These are phyloP conservation scores for Zhuqinia jingwanae DNA, from an alignment of 2,888 invertebrate genomes.

Conservation along the genomic window DNA sequence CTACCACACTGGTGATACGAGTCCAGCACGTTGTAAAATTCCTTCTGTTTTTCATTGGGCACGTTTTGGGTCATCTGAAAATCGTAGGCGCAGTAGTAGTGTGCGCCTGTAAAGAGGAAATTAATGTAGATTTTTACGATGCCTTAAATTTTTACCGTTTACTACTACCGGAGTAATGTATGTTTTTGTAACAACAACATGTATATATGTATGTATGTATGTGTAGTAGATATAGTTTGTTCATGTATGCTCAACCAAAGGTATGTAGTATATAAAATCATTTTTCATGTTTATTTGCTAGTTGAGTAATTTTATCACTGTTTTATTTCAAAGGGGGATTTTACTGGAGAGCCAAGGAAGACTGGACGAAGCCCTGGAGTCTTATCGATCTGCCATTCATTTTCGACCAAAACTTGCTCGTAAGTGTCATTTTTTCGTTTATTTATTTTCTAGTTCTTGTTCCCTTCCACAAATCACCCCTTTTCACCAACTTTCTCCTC, in stretches of 20 bases:
- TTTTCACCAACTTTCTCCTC: slow-evolving; percentile 22
- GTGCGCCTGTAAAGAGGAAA: slow-evolving; percentile 23
- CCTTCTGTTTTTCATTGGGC: neutral
- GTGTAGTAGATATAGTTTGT: slow-evolving; percentile 1
- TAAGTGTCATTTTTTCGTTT: slow-evolving; percentile 84
- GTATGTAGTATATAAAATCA: neutral
- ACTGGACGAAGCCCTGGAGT: slow-evolving; percentile 92
- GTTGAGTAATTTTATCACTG: slow-evolving; percentile 34
- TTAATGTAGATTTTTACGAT: slow-evolving; percentile 46
- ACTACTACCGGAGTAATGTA: neutral
- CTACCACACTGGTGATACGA: neutral
- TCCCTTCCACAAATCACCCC: slow-evolving; percentile 22
- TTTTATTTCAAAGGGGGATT: slow-evolving; percentile 90
- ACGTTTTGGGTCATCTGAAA: slow-evolving; percentile 11
- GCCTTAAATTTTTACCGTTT: slow-evolving; percentile 26
- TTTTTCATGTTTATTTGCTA: slow-evolving; percentile 18
- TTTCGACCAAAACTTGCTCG: slow-evolving; percentile 96
- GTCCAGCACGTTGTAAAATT: slow-evolving; percentile 2
- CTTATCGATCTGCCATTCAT: slow-evolving; percentile 95
- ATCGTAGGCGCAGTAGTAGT: neutral
- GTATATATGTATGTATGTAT: neutral
- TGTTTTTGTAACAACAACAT: neutral
- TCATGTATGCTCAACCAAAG: neutral
- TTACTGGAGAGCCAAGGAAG: slow-evolving; percentile 93
- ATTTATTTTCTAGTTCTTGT: slow-evolving; percentile 12